Base-by-base conservation (phyloP, 2,888 invertebrate genomes). In the Patella caerulea region DNA sequence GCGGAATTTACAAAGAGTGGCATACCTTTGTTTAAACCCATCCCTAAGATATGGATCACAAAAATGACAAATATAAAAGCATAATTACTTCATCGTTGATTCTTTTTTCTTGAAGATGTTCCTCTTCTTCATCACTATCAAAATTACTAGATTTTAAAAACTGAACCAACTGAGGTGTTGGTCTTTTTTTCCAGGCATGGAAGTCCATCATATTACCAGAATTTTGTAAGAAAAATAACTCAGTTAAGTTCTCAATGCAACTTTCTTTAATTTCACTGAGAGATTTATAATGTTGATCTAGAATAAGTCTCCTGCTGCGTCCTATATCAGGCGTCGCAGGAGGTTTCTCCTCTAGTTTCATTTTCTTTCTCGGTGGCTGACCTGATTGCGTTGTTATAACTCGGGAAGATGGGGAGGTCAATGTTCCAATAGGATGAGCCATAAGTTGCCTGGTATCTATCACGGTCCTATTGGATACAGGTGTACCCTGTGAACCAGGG, bases 131-230 rank as follows among this genome's bases (percentile, higher is more conserved):
- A 83, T 94, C 93, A 82, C 94, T 93, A 86, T 94, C 94, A 87
- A 95, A 93, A 80, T 94, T 94, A 86, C 95, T 94, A 88, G 95
- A 95, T 89, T 95, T 95, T 86, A 96, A 93, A 91, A 96, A 96
- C 76, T 95, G 94, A 80, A 95, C 90, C 89, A 96, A 95, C 91
- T 95, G 95, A 80, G 95, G 94, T 5, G 90, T 88, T 83, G 96
- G 95, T 87, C 95, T 93, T 92, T 96, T 96, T 86, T 95, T 95
- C 95, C 96, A 97, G 85, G 94, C 93, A 86, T 94, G 94, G 92
- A 95, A 96, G 91, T 98, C 97, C 94, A 96, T 95, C 93, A 97
- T 94, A 92, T 96, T 96, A 82, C 96, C 96, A 86, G 95, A 95
- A 87, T 94, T 94, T 93, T 96, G 96, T 87, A 97, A 94, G 92